A percentile compares a stretch with the other conserved stretches of the same genome.
Conservation (phyloP, 1,140 invertebrate species). For the Heliothis virescens region DNA sequence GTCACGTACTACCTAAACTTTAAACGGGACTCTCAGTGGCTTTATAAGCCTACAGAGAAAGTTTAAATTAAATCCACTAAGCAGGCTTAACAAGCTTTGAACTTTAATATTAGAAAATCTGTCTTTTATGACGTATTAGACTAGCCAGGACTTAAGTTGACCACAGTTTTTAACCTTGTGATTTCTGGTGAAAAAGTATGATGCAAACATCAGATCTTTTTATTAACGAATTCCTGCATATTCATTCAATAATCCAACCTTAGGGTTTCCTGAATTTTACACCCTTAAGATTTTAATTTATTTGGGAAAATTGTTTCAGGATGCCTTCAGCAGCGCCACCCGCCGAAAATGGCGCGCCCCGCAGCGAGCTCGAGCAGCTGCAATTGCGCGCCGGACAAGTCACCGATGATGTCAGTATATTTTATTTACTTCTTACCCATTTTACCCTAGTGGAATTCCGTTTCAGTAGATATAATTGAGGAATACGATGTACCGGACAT, state of each 20-base stretch:
- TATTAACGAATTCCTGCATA: no score
- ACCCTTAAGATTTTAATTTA: no score
- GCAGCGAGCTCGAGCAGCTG: constrained; percentile 95
- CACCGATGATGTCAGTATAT: constrained; percentile 94
- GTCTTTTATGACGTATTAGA: not conserved
- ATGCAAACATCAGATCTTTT: no score
- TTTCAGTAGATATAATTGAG: no score
- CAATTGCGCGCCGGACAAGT: constrained; percentile 94
- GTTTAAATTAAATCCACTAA: constrained; percentile 17
- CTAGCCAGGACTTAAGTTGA: no score
- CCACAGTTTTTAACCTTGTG: no score
- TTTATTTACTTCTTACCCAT: not conserved
- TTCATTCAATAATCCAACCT: no score
- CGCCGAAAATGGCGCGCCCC: constrained; percentile 90
- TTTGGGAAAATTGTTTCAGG: constrained; percentile 73
- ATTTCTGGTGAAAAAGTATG: no score
- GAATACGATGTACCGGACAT: no score
- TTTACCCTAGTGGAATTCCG: no score
- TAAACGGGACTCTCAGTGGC: not conserved
- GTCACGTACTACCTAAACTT: not conserved
- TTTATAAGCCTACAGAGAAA: not conserved
- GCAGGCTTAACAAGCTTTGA: not conserved
- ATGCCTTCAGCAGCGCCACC: constrained; percentile 86
- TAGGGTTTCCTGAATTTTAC: no score
- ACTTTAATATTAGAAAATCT: not conserved